These are phyloP conservation scores for Oasisia sp. DNA, from an alignment of 2,888 invertebrate species.

Conservation along the genomic window DNA sequence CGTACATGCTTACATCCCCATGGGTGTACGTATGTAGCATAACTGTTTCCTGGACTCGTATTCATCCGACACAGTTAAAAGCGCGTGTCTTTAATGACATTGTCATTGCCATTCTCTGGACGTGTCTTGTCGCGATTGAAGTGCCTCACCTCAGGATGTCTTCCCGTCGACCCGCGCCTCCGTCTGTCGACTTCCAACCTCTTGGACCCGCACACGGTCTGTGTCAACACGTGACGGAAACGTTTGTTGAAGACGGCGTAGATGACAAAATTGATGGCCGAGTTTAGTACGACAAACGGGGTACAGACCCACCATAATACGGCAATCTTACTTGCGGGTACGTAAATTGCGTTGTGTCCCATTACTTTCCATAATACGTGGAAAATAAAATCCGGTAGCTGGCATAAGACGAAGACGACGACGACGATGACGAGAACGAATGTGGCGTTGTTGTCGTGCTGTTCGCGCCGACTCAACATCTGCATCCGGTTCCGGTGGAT, in stretches of 20 bases:
- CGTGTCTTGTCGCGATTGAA: background rate
- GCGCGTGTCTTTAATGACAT: background rate
- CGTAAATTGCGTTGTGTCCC: conserved; percentile 37
- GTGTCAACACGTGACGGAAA: conserved; percentile 40
- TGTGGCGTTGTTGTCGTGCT: conserved; percentile 47
- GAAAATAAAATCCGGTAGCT: conserved; percentile 40
- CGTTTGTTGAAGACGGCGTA: conserved; percentile 44
- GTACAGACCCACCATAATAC: conserved; percentile 41
- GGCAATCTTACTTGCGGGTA: conserved; percentile 45
- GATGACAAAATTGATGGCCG: conserved; percentile 45
- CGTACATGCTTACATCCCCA: too few relatives aligned
- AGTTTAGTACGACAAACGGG: conserved; percentile 43
- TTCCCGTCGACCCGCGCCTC: background rate
- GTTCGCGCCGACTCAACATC: conserved; percentile 38
- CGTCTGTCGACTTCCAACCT: background rate
- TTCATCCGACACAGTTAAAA: background rate
- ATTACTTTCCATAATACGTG: conserved; percentile 43
- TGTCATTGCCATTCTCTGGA: background rate
- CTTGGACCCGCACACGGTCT: conserved; percentile 26
- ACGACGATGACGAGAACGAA: conserved; percentile 45
- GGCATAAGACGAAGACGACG: conserved; percentile 45
- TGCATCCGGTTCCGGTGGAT: conserved; percentile 33
- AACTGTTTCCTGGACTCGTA: too few relatives aligned
- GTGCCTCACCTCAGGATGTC: background rate
- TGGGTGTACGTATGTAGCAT: too few relatives aligned